Conservation (phyloP, 2,888 invertebrate species). For the Arrhopalites spinosus region DNA sequence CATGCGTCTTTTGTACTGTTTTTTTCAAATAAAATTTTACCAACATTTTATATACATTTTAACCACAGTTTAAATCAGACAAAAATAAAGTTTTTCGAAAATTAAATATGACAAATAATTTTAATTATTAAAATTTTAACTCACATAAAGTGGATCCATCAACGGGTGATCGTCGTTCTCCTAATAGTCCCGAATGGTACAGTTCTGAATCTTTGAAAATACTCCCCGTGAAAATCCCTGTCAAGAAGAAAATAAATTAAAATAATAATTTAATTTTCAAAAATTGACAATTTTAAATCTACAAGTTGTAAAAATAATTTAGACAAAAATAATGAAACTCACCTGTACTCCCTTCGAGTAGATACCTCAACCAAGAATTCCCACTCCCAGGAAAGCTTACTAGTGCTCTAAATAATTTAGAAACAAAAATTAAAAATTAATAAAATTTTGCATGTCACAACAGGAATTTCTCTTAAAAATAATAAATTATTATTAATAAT, state of each 20-base stretch:
- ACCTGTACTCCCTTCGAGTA: slow-evolving; percentile 58
- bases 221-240: slow-evolving; percentile 59
- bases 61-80: too few species aligned
- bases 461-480: background rate
- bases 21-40: too few species aligned
- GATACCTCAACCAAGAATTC: slow-evolving; percentile 59
- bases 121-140: too few species aligned
- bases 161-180: slow-evolving; percentile 57
- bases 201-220: slow-evolving; percentile 57
- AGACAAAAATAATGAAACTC: too few species aligned
- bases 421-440: background rate
- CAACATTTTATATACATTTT: too few species aligned
- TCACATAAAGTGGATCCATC: slow-evolving; percentile 56
- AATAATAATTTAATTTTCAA: too few species aligned
- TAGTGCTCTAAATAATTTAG: slow-evolving; percentile 53
- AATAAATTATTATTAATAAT: background rate
- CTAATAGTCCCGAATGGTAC: slow-evolving; percentile 55
- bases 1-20: slow-evolving; percentile 59
- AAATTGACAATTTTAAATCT: too few species aligned
- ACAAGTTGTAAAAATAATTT: too few species aligned
- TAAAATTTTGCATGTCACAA: too few species aligned
- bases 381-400: slow-evolving; percentile 58
- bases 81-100: too few species aligned
- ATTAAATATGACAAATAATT: too few species aligned
- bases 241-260: too few species aligned